Conservation (phyloP, 2,888 invertebrate species). For the Gymnoscelis rufifasciata region DNA sequence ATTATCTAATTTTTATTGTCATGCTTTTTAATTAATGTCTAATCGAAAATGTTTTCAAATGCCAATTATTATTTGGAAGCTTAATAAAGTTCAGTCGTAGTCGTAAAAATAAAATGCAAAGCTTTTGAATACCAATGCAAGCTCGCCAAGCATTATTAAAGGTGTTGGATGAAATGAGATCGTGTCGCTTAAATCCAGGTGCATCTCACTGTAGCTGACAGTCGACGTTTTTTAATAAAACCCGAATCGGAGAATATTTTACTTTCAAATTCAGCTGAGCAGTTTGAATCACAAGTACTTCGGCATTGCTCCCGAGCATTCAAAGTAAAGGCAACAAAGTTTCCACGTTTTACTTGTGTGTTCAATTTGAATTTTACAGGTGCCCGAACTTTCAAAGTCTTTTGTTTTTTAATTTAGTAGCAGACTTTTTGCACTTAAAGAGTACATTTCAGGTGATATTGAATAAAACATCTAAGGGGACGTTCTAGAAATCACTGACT, state of each 20-base stretch:
- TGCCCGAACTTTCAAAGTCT: too few relatives aligned
- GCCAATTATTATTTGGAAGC: too few relatives aligned
- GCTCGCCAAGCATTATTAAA: background rate
- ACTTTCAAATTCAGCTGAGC: constrained; percentile 19
- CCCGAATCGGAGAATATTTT: constrained; percentile 21
- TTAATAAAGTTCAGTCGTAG: too few relatives aligned
- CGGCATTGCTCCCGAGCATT: constrained; percentile 17
- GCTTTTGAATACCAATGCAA: too few relatives aligned
- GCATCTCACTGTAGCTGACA: constrained; percentile 14
- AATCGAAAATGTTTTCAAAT: too few relatives aligned
- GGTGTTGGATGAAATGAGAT: constrained; percentile 5
- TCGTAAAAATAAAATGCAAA: too few relatives aligned
- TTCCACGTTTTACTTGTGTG: constrained; percentile 12
- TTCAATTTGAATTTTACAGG: constrained; percentile 13
- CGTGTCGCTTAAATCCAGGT: constrained; percentile 12
- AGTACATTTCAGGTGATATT: background rate
- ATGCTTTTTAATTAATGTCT: too few relatives aligned
- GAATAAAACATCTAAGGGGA: too few relatives aligned
- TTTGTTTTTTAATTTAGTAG: too few relatives aligned
- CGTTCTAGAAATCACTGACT: too few relatives aligned
- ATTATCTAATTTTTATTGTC: too few relatives aligned
- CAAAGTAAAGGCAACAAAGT: constrained; percentile 21
- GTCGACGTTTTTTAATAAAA: constrained; percentile 22
- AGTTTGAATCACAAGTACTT: constrained; percentile 18
- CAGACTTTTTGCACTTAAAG: too few relatives aligned